Base-by-base conservation (phyloP, 2,888 invertebrate genomes). In the Melieria omissa region DNA sequence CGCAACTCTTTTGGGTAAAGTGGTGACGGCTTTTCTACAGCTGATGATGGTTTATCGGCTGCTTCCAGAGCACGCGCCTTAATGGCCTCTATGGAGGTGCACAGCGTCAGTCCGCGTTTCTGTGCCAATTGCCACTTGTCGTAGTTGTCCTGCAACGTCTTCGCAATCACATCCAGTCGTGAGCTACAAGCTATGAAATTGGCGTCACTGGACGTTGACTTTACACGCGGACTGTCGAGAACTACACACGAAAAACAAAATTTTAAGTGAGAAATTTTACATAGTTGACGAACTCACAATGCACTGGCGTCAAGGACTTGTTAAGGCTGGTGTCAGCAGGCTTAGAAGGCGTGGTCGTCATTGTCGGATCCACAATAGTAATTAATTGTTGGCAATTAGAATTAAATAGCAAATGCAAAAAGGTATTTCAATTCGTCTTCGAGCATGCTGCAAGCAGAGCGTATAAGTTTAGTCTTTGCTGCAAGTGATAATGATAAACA, bases 71-170 rank as follows among this genome's bases (percentile, higher is more conserved):
- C 77, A 54, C 81, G 82, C 0, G 82, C 80, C 74, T 86, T 86
- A 42, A 83, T 79, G 0, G 81, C 78, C 71, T 86, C 86, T 8
- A 86, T 86, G 1, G 81, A 74, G 62, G 77, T 78, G 74, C 86
- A 86, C 4, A 86, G 72, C 0, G 82, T 60, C 0, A 78, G 75
- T 4, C 86, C 86, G 0, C 85, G 81, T 42, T 83, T 82, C 8
- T 86, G 85, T 0, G 86, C 85, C 5, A 82, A 14, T 41, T 82
- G 79, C 87, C 87, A 86, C 73, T 85, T 86, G 12, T 76, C 65
- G 58, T 82, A 83, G 58, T 85, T 84, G 29, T 78, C 80, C 29
- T 81, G 75, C 0, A 85, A 58, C 9, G 73, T 76, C 12, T 80
- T 80, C 0, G 82, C 64, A 4, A 86, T 75, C 0, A 67, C 41